A percentile compares a stretch with the other conserved stretches of the same genome.
Conservation (phyloP, 1,140 invertebrate species). For the Euura saliciscinereae region DNA sequence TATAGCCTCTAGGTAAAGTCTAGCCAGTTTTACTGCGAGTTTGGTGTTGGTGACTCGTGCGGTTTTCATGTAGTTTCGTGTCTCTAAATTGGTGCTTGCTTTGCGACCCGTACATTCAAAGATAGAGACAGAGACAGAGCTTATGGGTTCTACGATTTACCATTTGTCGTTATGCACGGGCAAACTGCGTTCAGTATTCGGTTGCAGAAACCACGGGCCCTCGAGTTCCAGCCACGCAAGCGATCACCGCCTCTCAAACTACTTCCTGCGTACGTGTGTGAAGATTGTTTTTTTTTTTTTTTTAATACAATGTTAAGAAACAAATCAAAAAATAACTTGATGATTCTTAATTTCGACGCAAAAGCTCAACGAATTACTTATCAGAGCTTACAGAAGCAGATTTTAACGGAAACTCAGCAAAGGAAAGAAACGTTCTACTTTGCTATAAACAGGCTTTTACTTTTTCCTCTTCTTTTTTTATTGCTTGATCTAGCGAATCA, state of each 20-base stretch:
- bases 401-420: not conserved
- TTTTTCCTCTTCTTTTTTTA: too few relatives aligned
- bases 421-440: not conserved
- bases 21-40: too few relatives aligned
- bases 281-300: conserved; percentile 16
- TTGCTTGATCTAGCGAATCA: too few relatives aligned
- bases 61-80: too few relatives aligned
- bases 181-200: conserved; percentile 56
- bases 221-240: conserved; percentile 55
- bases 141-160: conserved; percentile 55
- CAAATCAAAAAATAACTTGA: too few relatives aligned
- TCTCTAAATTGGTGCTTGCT: not conserved
- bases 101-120: conserved; percentile 19
- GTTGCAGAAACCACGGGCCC: conserved; percentile 59
- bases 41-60: too few relatives aligned
- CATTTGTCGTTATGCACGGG: conserved; percentile 57
- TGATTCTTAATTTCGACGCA: too few relatives aligned
- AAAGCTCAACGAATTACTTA: too few relatives aligned
- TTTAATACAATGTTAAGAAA: not conserved
- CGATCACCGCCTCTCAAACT: conserved; percentile 52
- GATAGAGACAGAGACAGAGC: conserved; percentile 8
- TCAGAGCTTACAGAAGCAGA: not conserved
- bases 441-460: not conserved
- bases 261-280: conserved; percentile 30
- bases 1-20: too few relatives aligned